phyloP scores from a whole-genome alignment of 2,113 vertebrate genomes.

The Nanorana parkeri region DNA sequence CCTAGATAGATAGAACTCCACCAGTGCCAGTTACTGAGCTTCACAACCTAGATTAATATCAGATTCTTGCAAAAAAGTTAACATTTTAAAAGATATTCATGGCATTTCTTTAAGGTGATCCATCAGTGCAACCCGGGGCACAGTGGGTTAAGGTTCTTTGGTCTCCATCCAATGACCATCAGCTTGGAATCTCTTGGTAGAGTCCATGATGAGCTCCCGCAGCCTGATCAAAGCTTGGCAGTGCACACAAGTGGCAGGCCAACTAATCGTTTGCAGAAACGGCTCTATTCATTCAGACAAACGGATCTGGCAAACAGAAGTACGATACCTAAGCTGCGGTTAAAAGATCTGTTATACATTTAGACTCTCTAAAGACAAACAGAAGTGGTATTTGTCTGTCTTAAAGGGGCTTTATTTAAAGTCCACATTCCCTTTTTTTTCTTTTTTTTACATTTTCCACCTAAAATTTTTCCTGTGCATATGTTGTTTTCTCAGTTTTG shows the following conservation, averaged over 20 bases:
- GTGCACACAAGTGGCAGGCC: constrained; percentile 29
- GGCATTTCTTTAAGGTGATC: constrained; percentile 26
- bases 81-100: constrained; percentile 5
- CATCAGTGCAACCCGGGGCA: background rate
- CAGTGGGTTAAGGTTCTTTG: constrained; percentile 44
- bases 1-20: too few species aligned
- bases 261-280: constrained; percentile 50
- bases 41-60: too few species aligned
- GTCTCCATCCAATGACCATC: constrained; percentile 48
- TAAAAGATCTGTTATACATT: constrained; percentile 32
- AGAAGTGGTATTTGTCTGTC: constrained; percentile 7
- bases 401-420: background rate
- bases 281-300: constrained; percentile 45
- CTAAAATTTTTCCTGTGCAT: background rate
- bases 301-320: constrained; percentile 47
- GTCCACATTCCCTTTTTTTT: background rate
- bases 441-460: background rate
- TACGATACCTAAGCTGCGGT: constrained; percentile 12
- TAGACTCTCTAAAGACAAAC: constrained; percentile 35
- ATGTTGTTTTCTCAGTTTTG: background rate
- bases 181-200: constrained; percentile 48
- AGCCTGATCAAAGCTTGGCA: constrained; percentile 54
- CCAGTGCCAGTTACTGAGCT: too few species aligned
- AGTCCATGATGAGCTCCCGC: constrained; percentile 40
- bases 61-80: too few species aligned